These are phyloP conservation scores for Etheostoma spectabile DNA, from an alignment of 2,113 vertebrate species.

Conservation along the genomic window DNA sequence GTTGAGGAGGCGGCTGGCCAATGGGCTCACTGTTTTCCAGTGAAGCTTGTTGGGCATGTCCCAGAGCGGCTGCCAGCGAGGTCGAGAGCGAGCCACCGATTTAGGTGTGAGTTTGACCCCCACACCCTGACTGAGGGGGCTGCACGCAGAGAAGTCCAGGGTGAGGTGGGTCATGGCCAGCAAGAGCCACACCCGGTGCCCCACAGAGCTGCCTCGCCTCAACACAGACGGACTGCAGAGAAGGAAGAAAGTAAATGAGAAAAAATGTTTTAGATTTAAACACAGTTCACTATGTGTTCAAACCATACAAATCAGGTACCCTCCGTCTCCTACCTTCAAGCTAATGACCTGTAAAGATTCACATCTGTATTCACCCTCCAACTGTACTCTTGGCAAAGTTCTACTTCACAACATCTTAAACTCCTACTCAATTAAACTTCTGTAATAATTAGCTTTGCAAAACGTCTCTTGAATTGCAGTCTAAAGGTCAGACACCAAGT, in stretches of 20 bases:
- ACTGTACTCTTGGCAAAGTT: constrained; percentile 46
- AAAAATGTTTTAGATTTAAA: constrained; percentile 15
- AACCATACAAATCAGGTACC: constrained; percentile 14
- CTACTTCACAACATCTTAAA: constrained; percentile 53
- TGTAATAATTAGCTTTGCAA: constrained; percentile 63
- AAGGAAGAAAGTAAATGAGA: constrained; percentile 56
- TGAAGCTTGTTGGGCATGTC: constrained; percentile 77
- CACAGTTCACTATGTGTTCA: constrained; percentile 14
- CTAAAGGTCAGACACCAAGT: constrained; percentile 58
- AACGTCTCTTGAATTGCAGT: constrained; percentile 42
- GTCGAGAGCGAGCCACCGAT: constrained; percentile 73
- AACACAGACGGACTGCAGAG: constrained; percentile 79
- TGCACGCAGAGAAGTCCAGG: constrained; percentile 84
- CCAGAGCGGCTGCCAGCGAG: constrained; percentile 77
- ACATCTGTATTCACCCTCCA: constrained; percentile 49
- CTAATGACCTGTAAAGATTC: constrained; percentile 27
- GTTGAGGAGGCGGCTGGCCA: constrained; percentile 74
- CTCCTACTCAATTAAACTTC: constrained; percentile 55
- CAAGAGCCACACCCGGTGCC: constrained; percentile 85
- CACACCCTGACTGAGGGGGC: constrained; percentile 77
- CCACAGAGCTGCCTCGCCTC: constrained; percentile 79
- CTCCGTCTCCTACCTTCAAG: neutral
- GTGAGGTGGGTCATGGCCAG: constrained; percentile 86
- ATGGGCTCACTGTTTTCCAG: constrained; percentile 81
- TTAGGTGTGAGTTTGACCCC: constrained; percentile 78